Conservation (phyloP, 2,888 invertebrate genomes). For the Apamea monoglypha region DNA sequence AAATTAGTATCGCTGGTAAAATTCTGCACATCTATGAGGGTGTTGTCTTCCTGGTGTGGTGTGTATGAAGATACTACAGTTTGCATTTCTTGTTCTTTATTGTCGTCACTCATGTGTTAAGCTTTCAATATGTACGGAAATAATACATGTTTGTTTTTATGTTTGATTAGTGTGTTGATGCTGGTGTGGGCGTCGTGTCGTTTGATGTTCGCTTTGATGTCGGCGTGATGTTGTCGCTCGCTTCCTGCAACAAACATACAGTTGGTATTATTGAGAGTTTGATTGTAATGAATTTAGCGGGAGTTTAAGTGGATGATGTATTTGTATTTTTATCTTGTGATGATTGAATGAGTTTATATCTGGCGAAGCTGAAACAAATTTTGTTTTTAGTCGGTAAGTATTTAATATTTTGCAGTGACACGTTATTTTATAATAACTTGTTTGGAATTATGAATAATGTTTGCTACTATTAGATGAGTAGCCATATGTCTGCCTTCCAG, state of each 20-base stretch:
- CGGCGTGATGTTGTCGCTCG: constrained; percentile 73
- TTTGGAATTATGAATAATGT: not conserved
- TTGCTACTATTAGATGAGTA: not conserved
- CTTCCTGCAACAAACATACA: constrained; percentile 85
- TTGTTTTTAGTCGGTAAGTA: constrained; percentile 9
- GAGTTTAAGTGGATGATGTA: constrained; percentile 52
- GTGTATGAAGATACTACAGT: constrained; percentile 82
- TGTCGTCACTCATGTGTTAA: constrained; percentile 83
- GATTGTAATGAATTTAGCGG: constrained; percentile 64
- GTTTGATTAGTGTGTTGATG: constrained; percentile 86
- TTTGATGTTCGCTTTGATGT: constrained; percentile 86
- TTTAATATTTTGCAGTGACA: not conserved
- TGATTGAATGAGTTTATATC: constrained; percentile 23
- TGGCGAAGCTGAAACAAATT: not conserved
- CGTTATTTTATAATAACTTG: not conserved
- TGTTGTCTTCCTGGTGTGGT: constrained; percentile 74
- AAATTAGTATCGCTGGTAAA: constrained; percentile 68
- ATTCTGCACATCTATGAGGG: constrained; percentile 65
- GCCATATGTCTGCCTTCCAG: not conserved
- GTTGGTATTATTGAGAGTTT: constrained; percentile 80
- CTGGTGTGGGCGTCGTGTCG: constrained; percentile 73
- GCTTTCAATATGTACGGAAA: constrained; percentile 78
- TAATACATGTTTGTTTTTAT: constrained; percentile 88
- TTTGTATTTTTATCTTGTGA: constrained; percentile 48
- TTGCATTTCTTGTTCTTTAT: constrained; percentile 83